These are phyloP conservation scores for Eucriotettix oculatus DNA, from an alignment of 2,888 invertebrate species.

Conservation along the genomic window DNA sequence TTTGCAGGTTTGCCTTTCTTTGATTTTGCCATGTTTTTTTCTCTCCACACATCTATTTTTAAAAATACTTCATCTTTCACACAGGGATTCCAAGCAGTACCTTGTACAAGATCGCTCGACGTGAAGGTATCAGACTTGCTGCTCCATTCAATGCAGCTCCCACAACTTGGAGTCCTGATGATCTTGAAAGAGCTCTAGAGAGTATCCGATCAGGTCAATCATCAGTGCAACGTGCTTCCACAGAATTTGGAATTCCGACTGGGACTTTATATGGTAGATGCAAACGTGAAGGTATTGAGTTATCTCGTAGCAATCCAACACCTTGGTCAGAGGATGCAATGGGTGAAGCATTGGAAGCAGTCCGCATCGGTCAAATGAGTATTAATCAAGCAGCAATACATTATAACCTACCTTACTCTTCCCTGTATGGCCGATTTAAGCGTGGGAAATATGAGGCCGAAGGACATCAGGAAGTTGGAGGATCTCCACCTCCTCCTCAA, in stretches of 20 bases:
- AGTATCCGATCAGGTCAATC: slow-evolving; percentile 65
- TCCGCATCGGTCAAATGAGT: slow-evolving; percentile 76
- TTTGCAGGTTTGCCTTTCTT: too few species aligned
- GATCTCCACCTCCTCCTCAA: slow-evolving; percentile 8
- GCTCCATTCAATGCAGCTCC: slow-evolving; percentile 85
- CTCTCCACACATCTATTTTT: too few species aligned
- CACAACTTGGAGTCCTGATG: slow-evolving; percentile 72
- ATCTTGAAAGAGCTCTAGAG: slow-evolving; percentile 65
- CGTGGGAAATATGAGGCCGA: slow-evolving; percentile 60
- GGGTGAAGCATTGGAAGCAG: slow-evolving; percentile 79
- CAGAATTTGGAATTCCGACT: slow-evolving; percentile 75
- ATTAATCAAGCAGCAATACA: slow-evolving; percentile 88
- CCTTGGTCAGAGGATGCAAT: slow-evolving; percentile 90
- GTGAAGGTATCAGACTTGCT: slow-evolving; percentile 75
- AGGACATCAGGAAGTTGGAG: slow-evolving; percentile 23
- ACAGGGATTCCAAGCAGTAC: slow-evolving; percentile 77
- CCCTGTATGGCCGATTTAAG: slow-evolving; percentile 76
- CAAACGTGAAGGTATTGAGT: slow-evolving; percentile 76
- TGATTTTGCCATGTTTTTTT: too few species aligned
- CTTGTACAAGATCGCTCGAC: slow-evolving; percentile 75
- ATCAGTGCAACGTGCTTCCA: slow-evolving; percentile 72
- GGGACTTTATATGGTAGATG: slow-evolving; percentile 79
- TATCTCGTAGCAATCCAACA: slow-evolving; percentile 77
- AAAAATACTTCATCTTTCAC: slow-evolving; percentile 1
- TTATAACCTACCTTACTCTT: slow-evolving; percentile 79